These are phyloP conservation scores for Holothuria leucospilota DNA, from an alignment of 53 echinoderm and acorn worm species.

Conservation along the genomic window DNA sequence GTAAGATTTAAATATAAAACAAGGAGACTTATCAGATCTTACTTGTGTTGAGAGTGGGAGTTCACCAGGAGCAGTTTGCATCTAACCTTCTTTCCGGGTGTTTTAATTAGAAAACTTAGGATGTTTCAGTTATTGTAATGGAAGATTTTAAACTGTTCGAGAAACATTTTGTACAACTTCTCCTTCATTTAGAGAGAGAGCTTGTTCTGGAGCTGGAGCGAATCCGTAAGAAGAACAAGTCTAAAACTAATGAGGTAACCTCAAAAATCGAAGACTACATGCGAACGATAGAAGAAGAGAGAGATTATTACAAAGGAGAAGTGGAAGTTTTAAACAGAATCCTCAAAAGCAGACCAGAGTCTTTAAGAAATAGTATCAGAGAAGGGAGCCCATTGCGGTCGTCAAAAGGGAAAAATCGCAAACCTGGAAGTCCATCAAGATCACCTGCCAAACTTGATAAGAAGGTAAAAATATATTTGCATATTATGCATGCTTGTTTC, in stretches of 20 bases:
- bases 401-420: conserved; percentile 53
- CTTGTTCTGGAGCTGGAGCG: conserved; percentile 93
- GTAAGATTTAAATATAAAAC: no score
- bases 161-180: no score
- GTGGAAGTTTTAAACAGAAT: conserved; percentile 93
- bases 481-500: no score
- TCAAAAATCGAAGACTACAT: conserved; percentile 80
- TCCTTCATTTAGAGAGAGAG: conserved; percentile 78
- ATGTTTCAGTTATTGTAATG: no score
- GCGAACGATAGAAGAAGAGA: conserved; percentile 91
- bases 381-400: conserved; percentile 67
- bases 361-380: conserved; percentile 39
- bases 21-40: no score
- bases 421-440: conserved; percentile 70
- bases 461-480: conserved; percentile 35
- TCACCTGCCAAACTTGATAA: conserved; percentile 63
- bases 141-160: background rate
- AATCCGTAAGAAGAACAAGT: conserved; percentile 77
- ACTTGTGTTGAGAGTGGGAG: no score
- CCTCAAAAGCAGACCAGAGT: conserved; percentile 64
- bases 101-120: no score
- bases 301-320: conserved; percentile 97
- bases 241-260: conserved; percentile 57
- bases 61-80: no score
- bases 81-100: no score